These are phyloP conservation scores for Heteromormyrus szaboi DNA, from an alignment of 2,797 vertebrate genomes.

Conservation along the genomic window DNA sequence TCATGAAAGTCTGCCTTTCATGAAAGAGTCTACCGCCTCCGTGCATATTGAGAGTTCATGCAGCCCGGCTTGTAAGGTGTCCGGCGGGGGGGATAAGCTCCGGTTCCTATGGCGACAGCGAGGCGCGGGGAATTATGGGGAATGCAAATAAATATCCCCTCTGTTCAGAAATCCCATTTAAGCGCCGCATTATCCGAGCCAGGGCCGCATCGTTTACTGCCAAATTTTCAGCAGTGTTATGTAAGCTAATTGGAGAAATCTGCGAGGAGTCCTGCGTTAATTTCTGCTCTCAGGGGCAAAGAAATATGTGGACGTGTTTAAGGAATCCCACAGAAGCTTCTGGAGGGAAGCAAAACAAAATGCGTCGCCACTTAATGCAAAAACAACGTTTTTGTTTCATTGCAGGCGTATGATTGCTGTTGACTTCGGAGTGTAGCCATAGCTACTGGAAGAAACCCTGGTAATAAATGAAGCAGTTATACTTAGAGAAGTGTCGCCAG, in stretches of 20 bases:
- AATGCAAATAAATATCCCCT: conserved; percentile 38
- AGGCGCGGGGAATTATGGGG: conserved; percentile 45
- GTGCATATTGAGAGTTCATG: conserved; percentile 43
- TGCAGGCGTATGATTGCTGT: background rate
- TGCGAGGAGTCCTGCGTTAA: conserved; percentile 20
- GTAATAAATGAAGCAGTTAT: background rate
- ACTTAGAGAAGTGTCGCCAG: background rate
- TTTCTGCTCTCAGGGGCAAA: no score
- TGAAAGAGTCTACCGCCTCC: conserved; percentile 28
- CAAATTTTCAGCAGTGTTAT: conserved; percentile 26
- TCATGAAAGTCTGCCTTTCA: conserved; percentile 21
- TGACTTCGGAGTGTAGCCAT: background rate
- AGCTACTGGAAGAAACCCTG: background rate
- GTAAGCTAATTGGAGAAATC: conserved; percentile 26
- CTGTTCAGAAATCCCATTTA: conserved; percentile 40
- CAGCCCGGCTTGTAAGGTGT: conserved; percentile 46
- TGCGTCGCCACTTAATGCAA: background rate
- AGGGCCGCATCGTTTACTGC: conserved; percentile 21
- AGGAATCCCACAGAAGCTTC: background rate
- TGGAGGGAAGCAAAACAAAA: background rate
- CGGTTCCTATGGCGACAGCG: conserved; percentile 61
- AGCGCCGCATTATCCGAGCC: conserved; percentile 17
- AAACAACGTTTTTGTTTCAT: background rate
- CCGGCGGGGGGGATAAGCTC: conserved; percentile 47
- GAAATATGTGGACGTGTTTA: background rate